Percentiles rank a stretch among this genome's conserved stretches.
phyloP scores from a whole-genome alignment of 2,888 invertebrate genomes.

The Trachelus tabidus region DNA sequence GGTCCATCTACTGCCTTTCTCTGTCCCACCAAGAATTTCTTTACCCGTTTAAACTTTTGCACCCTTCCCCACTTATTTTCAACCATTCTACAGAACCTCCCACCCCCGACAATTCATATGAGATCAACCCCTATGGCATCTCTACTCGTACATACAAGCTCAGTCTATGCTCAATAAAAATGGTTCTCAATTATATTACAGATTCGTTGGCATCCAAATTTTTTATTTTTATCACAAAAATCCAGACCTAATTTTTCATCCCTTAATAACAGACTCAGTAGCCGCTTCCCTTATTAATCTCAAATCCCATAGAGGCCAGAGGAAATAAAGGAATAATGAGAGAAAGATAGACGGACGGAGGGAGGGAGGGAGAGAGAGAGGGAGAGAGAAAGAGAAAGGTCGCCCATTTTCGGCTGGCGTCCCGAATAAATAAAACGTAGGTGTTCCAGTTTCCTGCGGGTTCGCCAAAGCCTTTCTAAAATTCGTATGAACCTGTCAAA shows the following conservation, averaged over 20 bases:
- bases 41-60: neutral
- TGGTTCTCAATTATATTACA: neutral
- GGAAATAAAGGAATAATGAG: constrained; percentile 1
- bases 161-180: neutral
- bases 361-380: neutral
- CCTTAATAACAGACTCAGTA: neutral
- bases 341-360: neutral
- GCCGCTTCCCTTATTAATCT: neutral
- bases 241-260: neutral
- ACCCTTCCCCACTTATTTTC: neutral
- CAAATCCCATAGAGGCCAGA: neutral
- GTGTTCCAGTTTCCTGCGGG: neutral
- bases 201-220: neutral
- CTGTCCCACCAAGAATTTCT: neutral
- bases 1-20: neutral
- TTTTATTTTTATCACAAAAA: neutral
- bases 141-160: neutral
- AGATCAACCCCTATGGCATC: neutral
- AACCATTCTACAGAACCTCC: neutral
- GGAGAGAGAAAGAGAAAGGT: neutral
- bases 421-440: neutral
- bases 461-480: constrained; percentile 5
- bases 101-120: neutral
- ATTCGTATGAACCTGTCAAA: constrained; percentile 19
- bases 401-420: constrained; percentile 42